phyloP scores from a whole-genome alignment of 2,113 vertebrate species.

The Mandrillus leucophaeus region DNA sequence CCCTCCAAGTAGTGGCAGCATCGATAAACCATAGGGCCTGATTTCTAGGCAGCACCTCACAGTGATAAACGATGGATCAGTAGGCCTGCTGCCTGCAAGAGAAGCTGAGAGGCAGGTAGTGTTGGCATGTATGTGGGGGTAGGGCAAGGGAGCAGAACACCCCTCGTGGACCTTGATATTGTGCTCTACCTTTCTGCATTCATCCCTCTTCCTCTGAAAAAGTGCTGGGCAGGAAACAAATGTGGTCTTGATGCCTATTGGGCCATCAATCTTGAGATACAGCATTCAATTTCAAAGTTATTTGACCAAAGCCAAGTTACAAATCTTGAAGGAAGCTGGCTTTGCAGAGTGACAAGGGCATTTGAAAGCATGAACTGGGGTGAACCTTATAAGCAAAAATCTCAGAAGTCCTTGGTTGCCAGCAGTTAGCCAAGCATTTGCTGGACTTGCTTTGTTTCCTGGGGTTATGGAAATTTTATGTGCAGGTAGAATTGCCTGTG shows the following conservation, averaged over 20 bases:
- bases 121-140: too few relatives aligned
- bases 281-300: conserved; percentile 29
- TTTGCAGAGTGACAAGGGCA: conserved; percentile 35
- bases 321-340: conserved; percentile 1
- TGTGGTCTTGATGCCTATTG: background rate
- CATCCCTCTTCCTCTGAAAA: background rate
- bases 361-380: background rate
- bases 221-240: conserved; percentile 29
- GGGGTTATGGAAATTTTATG: background rate
- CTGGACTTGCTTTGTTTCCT: background rate
- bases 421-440: background rate
- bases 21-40: background rate
- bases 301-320: conserved; percentile 45
- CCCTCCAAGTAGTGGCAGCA: background rate
- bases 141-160: fast-evolving
- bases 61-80: background rate
- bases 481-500: fast-evolving
- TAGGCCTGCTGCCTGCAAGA: background rate
- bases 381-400: background rate
- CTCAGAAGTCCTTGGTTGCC: background rate
- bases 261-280: background rate
- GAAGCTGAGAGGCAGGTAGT: background rate
- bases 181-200: background rate
- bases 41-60: background rate
- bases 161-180: background rate